These are phyloP conservation scores for Varanus salvator DNA, from an alignment of 2,113 vertebrate species.

Conservation along the genomic window DNA sequence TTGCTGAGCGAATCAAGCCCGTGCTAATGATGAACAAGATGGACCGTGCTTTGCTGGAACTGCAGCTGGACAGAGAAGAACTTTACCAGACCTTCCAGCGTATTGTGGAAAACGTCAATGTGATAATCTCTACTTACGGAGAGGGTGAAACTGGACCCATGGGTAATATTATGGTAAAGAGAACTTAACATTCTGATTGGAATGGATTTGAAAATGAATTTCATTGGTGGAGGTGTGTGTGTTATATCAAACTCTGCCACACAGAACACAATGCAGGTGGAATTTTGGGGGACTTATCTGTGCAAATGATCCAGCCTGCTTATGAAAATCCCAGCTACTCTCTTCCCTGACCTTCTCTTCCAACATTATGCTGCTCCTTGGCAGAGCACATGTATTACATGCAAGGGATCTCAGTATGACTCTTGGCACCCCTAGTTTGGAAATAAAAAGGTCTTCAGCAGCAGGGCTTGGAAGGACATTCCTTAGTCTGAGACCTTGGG, in stretches of 20 bases:
- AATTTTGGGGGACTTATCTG: neutral
- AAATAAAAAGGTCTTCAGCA: neutral
- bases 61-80: slow-evolving; percentile 67
- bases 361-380: neutral
- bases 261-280: neutral
- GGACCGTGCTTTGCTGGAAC: slow-evolving; percentile 58
- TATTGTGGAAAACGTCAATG: slow-evolving; percentile 60
- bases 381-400: neutral
- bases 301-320: neutral
- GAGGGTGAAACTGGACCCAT: slow-evolving; percentile 64
- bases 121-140: slow-evolving; percentile 57
- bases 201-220: neutral
- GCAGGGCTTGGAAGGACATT: neutral
- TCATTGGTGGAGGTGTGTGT: neutral
- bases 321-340: neutral
- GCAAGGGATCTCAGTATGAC: neutral
- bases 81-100: slow-evolving; percentile 60
- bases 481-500: neutral
- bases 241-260: neutral
- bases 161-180: slow-evolving; percentile 64
- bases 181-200: neutral
- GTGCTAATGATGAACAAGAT: slow-evolving; percentile 70
- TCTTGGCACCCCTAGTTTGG: neutral
- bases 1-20: slow-evolving; percentile 57
- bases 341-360: neutral